phyloP scores from a whole-genome alignment of 2,113 vertebrate species.

The Salvelinus alpinus region DNA sequence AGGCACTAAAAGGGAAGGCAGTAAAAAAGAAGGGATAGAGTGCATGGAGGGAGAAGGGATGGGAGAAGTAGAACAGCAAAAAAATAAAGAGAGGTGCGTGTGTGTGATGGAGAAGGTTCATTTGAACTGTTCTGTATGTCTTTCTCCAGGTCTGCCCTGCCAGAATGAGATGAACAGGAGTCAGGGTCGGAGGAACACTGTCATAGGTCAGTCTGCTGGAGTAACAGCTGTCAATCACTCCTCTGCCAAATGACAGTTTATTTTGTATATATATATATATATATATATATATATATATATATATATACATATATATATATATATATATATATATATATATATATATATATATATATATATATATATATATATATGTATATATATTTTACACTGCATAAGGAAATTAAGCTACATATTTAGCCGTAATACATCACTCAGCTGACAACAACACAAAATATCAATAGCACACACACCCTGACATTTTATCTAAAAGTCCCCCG shows the following conservation, averaged over 20 bases:
- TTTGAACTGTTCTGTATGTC: slow-evolving; percentile 18
- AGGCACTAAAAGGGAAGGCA: not conserved
- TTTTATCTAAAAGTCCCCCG: not conserved
- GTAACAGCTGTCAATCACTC: slow-evolving; percentile 17
- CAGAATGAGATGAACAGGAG: slow-evolving; percentile 95
- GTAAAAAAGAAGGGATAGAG: too few species aligned
- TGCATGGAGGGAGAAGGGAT: too few species aligned
- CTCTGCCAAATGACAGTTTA: too few species aligned
- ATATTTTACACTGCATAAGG: not conserved
- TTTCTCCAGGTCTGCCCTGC: slow-evolving; percentile 87
- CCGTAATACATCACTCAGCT: not conserved
- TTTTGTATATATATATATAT: not conserved
- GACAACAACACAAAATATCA: not conserved
- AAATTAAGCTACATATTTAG: not conserved
- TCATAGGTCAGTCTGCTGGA: slow-evolving; percentile 83
- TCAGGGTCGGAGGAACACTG: slow-evolving; percentile 88
- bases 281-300: too few species aligned
- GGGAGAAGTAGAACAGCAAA: too few species aligned
- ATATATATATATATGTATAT: too few species aligned
- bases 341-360: too few species aligned
- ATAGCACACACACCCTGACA: not conserved
- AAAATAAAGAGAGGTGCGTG: not conserved
- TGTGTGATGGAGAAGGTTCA: not conserved
- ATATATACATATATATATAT: too few species aligned
- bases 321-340: too few species aligned